Base-by-base conservation (phyloP, 2,113 vertebrate genomes). In the Ammodytes marinus region DNA sequence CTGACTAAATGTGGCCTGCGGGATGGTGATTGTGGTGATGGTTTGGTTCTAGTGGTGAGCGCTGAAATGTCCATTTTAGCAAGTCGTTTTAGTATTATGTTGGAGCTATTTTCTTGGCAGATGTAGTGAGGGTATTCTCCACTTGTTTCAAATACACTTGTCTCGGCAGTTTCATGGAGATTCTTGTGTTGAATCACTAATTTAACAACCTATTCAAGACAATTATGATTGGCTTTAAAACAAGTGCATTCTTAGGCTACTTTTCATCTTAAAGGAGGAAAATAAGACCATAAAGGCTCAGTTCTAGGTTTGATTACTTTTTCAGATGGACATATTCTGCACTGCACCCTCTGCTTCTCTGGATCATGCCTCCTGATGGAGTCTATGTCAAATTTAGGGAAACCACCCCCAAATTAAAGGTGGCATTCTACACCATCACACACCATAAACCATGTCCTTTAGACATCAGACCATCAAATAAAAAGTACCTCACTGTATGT, bases 1-100 rank as follows among this genome's bases (percentile, higher is more conserved):
- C 80, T 50, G 82, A 63, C 70, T 89, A 45, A 72, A 91, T 93
- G 91, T 85, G 92, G 92, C 89, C 84, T 92, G 92, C 68, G 92
- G 92, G 83, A 84, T 84, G 78, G 74, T 81, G 83, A 55, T 74
- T 91, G 91, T 65, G 91, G 92, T 83, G 89, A 86, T 86, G 92
- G 86, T 84, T 87, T 74, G 86, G 83, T 82, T 74, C 69, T 74
- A 13, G 77, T 69, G 82, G 86, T 71, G 71, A 80, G 70, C 68
- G 55, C 78, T 79, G 55, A 76, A 72, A 74, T 70, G 85, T 88
- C 80, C 85, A 57, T 83, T 78, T 69, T 19, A 72, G 45, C 45
- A 42, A 68, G 76, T 58, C 70, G 76, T 78, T 87, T 27, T 65
- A 73, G 67, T 9, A 40, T 86, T 81, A 57, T 81, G 68, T 75